A percentile compares a stretch with the other conserved stretches of the same genome.
Evolutionary conservation across 2,797 vertebrate species (phyloP).

Genomic region (Alosa sapidissima): DNA sequence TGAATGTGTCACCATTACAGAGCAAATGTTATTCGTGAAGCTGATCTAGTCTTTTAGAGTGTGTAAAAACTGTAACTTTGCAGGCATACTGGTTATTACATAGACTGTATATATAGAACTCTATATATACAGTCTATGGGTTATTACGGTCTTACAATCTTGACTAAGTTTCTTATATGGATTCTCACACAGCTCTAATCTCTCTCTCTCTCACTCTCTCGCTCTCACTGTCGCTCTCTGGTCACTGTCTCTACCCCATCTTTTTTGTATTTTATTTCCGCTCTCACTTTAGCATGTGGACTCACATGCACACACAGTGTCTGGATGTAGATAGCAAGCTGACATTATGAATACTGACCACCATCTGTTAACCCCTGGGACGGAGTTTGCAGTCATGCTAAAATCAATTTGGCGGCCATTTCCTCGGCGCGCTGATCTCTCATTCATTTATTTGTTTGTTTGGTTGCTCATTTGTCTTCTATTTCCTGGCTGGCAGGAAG

Average conservation of each 20-base stretch:
- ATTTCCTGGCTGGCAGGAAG: slow-evolving; percentile 20
- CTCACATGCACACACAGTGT: neutral
- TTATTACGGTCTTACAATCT: neutral
- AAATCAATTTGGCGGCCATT: slow-evolving; percentile 33
- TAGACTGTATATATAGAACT: too few relatives aligned
- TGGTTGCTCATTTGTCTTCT: slow-evolving; percentile 41
- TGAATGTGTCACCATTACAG: neutral
- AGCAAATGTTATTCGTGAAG: neutral
- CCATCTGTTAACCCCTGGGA: slow-evolving; percentile 48
- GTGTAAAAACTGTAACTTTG: slow-evolving; percentile 27
- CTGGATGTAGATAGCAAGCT: slow-evolving; percentile 22
- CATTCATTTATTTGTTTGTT: slow-evolving; percentile 29
- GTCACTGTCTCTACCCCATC: slow-evolving; percentile 74
- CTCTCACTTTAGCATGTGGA: slow-evolving; percentile 84
- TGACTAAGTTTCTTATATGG: neutral
- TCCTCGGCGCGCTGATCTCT: slow-evolving; percentile 29
- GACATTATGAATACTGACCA: slow-evolving; percentile 39
- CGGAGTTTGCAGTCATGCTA: slow-evolving; percentile 18
- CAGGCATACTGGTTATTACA: neutral
- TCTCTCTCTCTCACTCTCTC: slow-evolving; percentile 47
- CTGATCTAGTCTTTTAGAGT: neutral
- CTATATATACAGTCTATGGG: too few relatives aligned
- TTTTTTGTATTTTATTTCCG: slow-evolving; percentile 82
- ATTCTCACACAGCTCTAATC: neutral
- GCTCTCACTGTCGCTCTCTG: slow-evolving; percentile 85